Evolutionary conservation across 2,797 vertebrate species (phyloP).

Genomic region (Pangasius krempfi): DNA sequence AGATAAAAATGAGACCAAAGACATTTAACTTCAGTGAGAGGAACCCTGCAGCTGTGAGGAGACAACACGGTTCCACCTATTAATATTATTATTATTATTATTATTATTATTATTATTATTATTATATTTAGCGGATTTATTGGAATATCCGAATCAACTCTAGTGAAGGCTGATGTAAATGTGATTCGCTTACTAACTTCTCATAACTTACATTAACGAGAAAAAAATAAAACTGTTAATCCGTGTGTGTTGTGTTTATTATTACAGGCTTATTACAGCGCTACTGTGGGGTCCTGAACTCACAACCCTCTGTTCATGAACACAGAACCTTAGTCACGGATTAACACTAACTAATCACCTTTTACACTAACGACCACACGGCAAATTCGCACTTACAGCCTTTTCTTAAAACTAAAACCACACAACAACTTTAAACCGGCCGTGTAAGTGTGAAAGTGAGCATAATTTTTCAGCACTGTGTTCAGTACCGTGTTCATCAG

Average conservation of each 20-base stretch:
- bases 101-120: neutral
- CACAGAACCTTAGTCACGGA: neutral
- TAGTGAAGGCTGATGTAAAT: neutral
- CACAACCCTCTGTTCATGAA: neutral
- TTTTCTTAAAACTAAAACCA: neutral
- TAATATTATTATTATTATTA: neutral
- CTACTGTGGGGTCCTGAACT: neutral
- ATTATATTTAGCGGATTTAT: neutral
- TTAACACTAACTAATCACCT: too few species aligned
- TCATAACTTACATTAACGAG: neutral
- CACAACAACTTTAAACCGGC: neutral
- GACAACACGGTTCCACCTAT: neutral
- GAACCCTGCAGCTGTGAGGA: neutral
- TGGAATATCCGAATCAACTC: neutral
- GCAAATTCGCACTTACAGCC: neutral
- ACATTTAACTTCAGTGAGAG: neutral
- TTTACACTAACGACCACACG: neutral
- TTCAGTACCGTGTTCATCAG: too few species aligned
- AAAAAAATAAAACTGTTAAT: neutral
- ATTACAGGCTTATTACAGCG: neutral
- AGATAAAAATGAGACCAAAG: neutral
- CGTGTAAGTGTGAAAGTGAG: too few species aligned
- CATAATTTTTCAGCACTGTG: too few species aligned
- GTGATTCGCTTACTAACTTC: neutral
- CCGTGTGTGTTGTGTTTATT: neutral